Base-by-base conservation (phyloP, 2,797 vertebrate genomes). In the Brachyalestes nurse region DNA sequence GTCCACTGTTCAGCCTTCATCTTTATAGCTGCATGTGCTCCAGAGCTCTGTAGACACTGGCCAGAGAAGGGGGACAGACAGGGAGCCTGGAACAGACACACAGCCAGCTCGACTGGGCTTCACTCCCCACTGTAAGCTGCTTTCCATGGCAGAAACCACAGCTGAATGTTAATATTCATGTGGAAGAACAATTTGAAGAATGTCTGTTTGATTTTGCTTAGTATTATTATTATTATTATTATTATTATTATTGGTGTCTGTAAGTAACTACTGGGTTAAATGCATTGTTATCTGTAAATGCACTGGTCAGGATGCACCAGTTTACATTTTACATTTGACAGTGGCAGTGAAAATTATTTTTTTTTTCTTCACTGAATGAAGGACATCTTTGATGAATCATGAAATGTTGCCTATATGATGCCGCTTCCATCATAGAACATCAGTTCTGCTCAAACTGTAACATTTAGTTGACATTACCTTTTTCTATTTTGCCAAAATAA, bases 121-220 rank as follows among this genome's bases (percentile, higher is more conserved):
- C 67, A 17, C 17, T 75, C 58, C 16, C 25, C 73, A 57, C 60
- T 65, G 60, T 64, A 57, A 72, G 61, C 47, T n/a, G 70, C 51
- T 65, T 72, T 58, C 47, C 60, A 40, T 5, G 17, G 66, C n/a
- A 76, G 67, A 70, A 40, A 13, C 45, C 61, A 76, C 66, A 64
- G n/a, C 38, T 84, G 40, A 74, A 75, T 84, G 49, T 79, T 61
- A 55, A 70, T 51, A 58, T 77, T 65, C 21, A 19, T 49, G 47
- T 74, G 60, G 5, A 74, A 81, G 65, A 80, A 77, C 73, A 77
- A 23, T 25, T 62, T 80, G 69, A 85, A 81, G 75, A 83, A 84
- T 83, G 74, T 85, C 67, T 40, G 19, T 47, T 84, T 70, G 38
- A n/a, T 69, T 82, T 60, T 83, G 61, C 40, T 69, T 77, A 19